Conservation (phyloP, 2,888 invertebrate genomes). For the Epinotia ramella region DNA sequence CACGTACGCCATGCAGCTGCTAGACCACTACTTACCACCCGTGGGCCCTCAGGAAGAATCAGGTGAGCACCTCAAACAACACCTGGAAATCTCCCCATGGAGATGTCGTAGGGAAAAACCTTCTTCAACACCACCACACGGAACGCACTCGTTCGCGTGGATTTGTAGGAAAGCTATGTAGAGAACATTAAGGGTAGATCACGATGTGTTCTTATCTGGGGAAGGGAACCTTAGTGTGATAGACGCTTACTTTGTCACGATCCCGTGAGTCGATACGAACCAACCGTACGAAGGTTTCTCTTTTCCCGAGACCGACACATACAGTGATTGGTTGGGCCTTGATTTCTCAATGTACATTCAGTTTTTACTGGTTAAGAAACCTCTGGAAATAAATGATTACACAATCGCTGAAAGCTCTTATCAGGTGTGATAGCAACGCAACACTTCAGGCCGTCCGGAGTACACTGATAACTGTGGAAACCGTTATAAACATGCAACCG, state of each 20-base stretch:
- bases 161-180: no score
- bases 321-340: no score
- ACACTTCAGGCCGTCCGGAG: slow-evolving; percentile 6
- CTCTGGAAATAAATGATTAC: neutral
- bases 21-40: slow-evolving; percentile 90
- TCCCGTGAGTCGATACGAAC: no score
- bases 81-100: neutral
- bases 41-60: slow-evolving; percentile 81
- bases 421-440: slow-evolving; percentile 10
- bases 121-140: neutral
- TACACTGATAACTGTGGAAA: slow-evolving; percentile 21
- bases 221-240: no score
- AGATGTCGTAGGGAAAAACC: neutral
- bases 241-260: no score
- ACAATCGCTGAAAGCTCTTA: slow-evolving; percentile 15
- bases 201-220: no score
- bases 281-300: no score
- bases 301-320: no score
- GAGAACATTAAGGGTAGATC: no score
- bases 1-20: slow-evolving; percentile 88
- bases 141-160: neutral
- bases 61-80: slow-evolving; percentile 59
- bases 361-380: neutral
- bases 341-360: neutral
- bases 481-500: slow-evolving; percentile 2